These are phyloP conservation scores for Phoenicopterus ruber DNA, from an alignment of 2,113 vertebrate genomes.

Conservation along the genomic window DNA sequence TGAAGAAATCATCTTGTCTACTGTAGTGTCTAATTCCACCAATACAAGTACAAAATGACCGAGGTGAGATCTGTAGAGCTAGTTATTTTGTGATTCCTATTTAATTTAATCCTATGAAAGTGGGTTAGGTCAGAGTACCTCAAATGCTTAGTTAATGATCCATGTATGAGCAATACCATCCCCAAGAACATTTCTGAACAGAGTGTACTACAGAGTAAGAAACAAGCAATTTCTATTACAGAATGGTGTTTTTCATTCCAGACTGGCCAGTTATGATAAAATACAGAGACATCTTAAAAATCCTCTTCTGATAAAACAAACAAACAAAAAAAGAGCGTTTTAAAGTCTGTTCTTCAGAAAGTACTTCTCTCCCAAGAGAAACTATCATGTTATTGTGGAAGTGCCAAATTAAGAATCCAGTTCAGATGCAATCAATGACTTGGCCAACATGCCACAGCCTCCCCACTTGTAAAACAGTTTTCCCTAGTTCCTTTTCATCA, in stretches of 20 bases:
- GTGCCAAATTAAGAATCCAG: neutral
- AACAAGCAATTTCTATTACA: neutral
- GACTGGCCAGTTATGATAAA: neutral
- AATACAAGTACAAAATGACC: neutral
- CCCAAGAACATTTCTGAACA: neutral
- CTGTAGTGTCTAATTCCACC: neutral
- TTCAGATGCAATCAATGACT: neutral
- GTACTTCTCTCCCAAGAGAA: neutral
- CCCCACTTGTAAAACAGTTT: neutral
- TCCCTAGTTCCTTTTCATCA: neutral
- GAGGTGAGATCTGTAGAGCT: neutral
- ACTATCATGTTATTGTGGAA: neutral
- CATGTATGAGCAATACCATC: neutral
- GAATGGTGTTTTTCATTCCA: neutral
- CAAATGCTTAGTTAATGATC: neutral
- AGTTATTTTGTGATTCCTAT: slow-evolving; percentile 9
- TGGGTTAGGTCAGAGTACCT: neutral
- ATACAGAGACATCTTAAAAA: neutral
- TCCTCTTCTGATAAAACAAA: neutral
- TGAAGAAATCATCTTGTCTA: neutral
- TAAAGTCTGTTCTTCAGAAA: neutral
- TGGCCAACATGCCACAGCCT: neutral
- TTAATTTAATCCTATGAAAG: neutral
- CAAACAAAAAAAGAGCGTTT: neutral
- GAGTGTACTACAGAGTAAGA: neutral